These are phyloP conservation scores for Gymnobelideus leadbeateri DNA, from an alignment of 2,113 vertebrate species.

Conservation along the genomic window DNA sequence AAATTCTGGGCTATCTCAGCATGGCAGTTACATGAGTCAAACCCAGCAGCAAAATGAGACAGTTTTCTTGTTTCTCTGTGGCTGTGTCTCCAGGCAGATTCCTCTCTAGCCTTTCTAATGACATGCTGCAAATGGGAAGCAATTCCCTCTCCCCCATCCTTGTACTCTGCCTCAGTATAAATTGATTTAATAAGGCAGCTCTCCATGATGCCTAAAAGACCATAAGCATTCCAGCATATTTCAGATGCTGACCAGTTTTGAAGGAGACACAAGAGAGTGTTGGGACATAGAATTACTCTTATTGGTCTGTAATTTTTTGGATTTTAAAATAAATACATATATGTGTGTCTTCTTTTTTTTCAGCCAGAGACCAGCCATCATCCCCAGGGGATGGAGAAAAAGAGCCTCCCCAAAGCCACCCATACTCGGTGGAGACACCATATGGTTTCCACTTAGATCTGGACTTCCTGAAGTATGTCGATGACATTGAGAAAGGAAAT, in stretches of 20 bases:
- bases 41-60: not conserved
- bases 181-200: slow-evolving; percentile 57
- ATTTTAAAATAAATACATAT: too few species aligned
- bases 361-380: slow-evolving; percentile 87
- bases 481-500: slow-evolving; percentile 98
- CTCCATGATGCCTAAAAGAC: slow-evolving; percentile 11
- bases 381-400: slow-evolving; percentile 85
- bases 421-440: slow-evolving; percentile 97
- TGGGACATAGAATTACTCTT: not conserved
- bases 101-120: not conserved
- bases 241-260: not conserved
- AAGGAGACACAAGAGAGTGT: not conserved
- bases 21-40: slow-evolving; percentile 50
- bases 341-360: slow-evolving; percentile 53
- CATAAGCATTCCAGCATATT: not conserved
- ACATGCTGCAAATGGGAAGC: slow-evolving; percentile 34
- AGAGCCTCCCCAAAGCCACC: slow-evolving; percentile 90
- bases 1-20: slow-evolving; percentile 45
- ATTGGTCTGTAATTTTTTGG: not conserved
- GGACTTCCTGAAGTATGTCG: slow-evolving; percentile 98
- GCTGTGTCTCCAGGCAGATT: slow-evolving; percentile 41
- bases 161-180: slow-evolving; percentile 47
- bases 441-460: slow-evolving; percentile 98
- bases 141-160: not conserved
- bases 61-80: not conserved